phyloP scores from a whole-genome alignment of 2,797 vertebrate genomes.

The Anas georgica region DNA sequence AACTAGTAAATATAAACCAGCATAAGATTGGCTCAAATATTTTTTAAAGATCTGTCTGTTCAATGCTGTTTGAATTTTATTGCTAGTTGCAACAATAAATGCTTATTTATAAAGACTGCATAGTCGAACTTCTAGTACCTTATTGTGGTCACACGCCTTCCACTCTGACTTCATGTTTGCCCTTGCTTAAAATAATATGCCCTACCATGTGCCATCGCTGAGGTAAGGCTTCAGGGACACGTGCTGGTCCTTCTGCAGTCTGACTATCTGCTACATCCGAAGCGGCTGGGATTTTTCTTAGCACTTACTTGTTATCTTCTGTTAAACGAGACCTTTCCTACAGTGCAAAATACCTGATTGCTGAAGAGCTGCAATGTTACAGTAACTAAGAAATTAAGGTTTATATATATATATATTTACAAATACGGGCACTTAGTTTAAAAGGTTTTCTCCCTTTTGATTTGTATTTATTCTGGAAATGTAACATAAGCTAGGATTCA shows the following conservation, averaged over 20 bases:
- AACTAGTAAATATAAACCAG: not conserved
- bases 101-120: not conserved
- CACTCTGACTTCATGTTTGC: not conserved
- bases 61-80: not conserved
- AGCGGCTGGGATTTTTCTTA: not conserved
- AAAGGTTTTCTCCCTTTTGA: not conserved
- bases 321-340: not conserved
- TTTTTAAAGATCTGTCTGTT: not conserved
- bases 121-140: not conserved
- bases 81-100: not conserved
- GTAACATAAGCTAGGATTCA: not conserved
- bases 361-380: not conserved
- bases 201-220: too few relatives aligned
- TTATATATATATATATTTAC: not conserved
- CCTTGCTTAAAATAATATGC: not conserved
- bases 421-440: not conserved
- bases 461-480: not conserved
- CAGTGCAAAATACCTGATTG: not conserved
- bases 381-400: not conserved
- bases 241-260: not conserved
- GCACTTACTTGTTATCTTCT: not conserved
- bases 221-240: not conserved
- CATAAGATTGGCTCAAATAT: not conserved
- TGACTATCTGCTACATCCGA: not conserved
- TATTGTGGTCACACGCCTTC: not conserved